These are phyloP conservation scores for Macroramphosus scolopax DNA, from an alignment of 2,797 vertebrate genomes.

Conservation along the genomic window DNA sequence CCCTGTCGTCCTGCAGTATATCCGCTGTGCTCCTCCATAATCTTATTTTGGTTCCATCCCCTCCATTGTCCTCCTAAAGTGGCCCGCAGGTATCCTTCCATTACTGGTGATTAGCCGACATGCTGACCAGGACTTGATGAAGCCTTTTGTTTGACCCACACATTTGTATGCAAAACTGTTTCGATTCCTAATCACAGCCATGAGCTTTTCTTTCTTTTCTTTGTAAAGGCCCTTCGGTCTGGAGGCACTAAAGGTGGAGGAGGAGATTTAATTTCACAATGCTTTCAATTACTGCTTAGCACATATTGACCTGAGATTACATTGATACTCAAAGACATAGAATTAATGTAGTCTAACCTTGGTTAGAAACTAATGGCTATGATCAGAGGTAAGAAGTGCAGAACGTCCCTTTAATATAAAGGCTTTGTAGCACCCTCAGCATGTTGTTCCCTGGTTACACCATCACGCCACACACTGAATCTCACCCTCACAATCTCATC, in stretches of 20 bases:
- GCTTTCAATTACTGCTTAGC: slow-evolving; percentile 17
- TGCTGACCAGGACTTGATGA: slow-evolving; percentile 29
- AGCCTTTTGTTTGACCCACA: slow-evolving; percentile 43
- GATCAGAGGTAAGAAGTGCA: too few species aligned
- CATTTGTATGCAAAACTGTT: slow-evolving; percentile 53
- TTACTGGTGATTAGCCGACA: slow-evolving; percentile 37
- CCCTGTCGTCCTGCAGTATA: too few species aligned
- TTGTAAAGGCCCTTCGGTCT: slow-evolving; percentile 16
- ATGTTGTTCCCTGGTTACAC: too few species aligned
- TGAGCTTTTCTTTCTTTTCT: too few species aligned
- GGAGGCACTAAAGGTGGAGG: slow-evolving; percentile 12
- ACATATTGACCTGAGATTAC: slow-evolving; percentile 4
- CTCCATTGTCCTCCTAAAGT: slow-evolving; percentile 17
- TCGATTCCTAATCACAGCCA: slow-evolving; percentile 44
- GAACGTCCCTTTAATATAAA: too few species aligned
- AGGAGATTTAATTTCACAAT: slow-evolving; percentile 13
- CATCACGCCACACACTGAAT: too few species aligned
- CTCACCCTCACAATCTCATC: slow-evolving; percentile 4
- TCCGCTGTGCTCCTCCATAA: too few species aligned
- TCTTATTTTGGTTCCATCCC: too few species aligned
- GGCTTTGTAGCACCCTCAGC: too few species aligned
- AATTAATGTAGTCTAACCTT: slow-evolving; percentile 2
- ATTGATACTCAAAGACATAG: slow-evolving; percentile 2
- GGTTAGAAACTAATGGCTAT: slow-evolving; percentile 4
- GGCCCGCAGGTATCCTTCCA: slow-evolving; percentile 28